Evolutionary conservation across 2,797 vertebrate genomes (phyloP).

Genomic region (Numenius phaeopus): DNA sequence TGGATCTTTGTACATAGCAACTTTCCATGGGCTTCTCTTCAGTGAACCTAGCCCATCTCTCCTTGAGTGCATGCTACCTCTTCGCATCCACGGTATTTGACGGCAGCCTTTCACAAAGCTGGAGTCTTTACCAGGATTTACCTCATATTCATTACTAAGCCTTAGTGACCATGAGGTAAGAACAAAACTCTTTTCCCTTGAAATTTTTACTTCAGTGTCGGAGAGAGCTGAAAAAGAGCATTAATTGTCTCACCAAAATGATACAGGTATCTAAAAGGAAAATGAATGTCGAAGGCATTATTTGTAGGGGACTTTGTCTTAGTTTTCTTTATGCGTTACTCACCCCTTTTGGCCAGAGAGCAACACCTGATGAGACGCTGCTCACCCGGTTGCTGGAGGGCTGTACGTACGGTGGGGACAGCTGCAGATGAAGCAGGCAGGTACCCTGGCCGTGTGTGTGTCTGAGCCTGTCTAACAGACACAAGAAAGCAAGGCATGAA

Average conservation of each 20-base stretch:
- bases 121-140: neutral
- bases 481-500: neutral
- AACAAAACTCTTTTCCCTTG: neutral
- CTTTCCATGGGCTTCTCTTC: neutral
- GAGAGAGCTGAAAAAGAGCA: neutral
- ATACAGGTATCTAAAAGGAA: neutral
- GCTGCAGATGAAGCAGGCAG: neutral
- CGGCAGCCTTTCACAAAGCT: neutral
- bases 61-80: fast-evolving
- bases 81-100: neutral
- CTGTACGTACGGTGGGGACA: fast-evolving
- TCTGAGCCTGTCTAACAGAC: neutral
- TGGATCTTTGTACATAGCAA: neutral
- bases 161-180: neutral
- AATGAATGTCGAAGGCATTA: neutral
- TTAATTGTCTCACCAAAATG: neutral
- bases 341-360: neutral
- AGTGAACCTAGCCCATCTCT: neutral
- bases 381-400: neutral
- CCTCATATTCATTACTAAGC: neutral
- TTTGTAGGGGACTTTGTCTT: neutral
- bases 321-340: neutral
- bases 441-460: fast-evolving
- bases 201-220: neutral
- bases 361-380: neutral